Conservation (phyloP, 2,113 vertebrate species). For the Melanocharis versteri region DNA sequence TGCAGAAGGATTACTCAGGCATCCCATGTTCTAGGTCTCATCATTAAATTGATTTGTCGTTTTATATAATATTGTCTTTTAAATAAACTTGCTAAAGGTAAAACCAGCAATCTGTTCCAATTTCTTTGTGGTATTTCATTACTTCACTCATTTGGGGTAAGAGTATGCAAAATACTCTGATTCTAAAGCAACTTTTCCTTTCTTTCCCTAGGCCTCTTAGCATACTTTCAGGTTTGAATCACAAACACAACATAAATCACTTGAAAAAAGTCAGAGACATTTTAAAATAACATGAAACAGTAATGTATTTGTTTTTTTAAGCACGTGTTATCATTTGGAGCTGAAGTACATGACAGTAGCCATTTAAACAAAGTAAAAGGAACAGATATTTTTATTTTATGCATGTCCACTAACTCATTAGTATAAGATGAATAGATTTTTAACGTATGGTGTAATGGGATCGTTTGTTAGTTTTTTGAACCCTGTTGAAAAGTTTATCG, state of each 20-base stretch:
- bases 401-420: constrained; percentile 36
- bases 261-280: neutral
- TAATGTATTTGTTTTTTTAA: constrained; percentile 43
- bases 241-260: constrained; percentile 43
- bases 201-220: neutral
- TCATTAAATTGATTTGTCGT: neutral
- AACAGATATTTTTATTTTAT: constrained; percentile 30
- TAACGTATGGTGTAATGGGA: constrained; percentile 21
- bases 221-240: neutral
- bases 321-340: constrained; percentile 18
- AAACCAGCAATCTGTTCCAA: neutral
- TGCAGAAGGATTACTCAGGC: neutral
- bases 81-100: neutral
- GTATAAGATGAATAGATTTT: constrained; percentile 48
- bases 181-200: neutral
- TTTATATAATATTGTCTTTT: neutral
- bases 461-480: constrained; percentile 39
- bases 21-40: neutral
- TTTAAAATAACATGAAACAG: constrained; percentile 37
- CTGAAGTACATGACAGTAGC: constrained; percentile 53
- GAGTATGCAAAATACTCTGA: neutral
- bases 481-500: constrained; percentile 63
- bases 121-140: neutral
- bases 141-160: neutral
- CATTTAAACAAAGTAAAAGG: constrained; percentile 28